Evolutionary conservation across 2,113 vertebrate genomes (phyloP).

Genomic region (Nycticorax nycticorax): DNA sequence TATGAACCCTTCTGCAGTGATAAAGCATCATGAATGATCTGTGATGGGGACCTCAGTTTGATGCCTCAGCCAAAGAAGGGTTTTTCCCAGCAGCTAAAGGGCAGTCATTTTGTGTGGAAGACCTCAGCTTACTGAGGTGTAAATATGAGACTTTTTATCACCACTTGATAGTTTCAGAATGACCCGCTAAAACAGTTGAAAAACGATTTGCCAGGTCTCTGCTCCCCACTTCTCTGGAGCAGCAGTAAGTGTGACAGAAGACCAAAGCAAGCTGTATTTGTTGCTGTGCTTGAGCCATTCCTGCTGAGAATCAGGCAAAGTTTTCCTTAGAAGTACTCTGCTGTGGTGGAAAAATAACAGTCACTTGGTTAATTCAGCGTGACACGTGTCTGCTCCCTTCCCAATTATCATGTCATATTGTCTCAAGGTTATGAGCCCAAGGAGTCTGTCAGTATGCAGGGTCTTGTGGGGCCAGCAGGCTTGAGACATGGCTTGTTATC

Average conservation of each 20-base stretch:
- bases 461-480: background rate
- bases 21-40: background rate
- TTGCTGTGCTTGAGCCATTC: background rate
- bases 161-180: background rate
- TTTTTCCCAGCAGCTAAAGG: background rate
- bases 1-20: background rate
- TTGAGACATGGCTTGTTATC: background rate
- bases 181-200: background rate
- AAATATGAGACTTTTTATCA: background rate
- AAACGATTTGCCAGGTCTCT: background rate
- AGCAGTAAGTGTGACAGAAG: background rate
- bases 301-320: background rate
- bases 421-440: background rate
- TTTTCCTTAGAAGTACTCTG: background rate
- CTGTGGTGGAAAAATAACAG: background rate
- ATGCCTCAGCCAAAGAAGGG: background rate
- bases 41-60: background rate
- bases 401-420: conserved; percentile 10
- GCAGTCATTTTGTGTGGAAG: background rate
- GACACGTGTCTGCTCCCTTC: background rate
- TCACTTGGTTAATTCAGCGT: background rate
- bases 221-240: background rate
- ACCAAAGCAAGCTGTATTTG: background rate
- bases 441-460: background rate
- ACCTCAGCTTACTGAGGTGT: background rate